Conservation (phyloP, 2,797 vertebrate genomes). For the Phrynocephalus forsythii region DNA sequence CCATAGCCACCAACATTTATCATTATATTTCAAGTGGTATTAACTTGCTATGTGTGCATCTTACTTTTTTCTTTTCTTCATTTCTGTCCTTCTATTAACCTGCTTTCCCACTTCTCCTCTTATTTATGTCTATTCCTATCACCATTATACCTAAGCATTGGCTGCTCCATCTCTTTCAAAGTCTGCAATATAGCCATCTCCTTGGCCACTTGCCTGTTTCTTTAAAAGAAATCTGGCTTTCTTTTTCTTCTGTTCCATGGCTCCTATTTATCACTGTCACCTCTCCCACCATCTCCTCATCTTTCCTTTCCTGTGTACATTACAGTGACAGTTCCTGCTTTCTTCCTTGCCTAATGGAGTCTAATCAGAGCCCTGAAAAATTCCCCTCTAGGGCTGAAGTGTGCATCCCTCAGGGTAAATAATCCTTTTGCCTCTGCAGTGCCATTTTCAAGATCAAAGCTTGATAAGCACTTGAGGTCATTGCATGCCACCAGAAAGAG, state of each 20-base stretch:
- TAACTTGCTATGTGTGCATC: neutral
- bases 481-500: constrained; percentile 11
- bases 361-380: neutral
- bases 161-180: constrained; percentile 19
- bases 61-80: neutral
- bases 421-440: neutral
- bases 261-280: constrained; percentile 30
- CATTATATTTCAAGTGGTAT: constrained; percentile 27
- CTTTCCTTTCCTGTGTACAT: constrained; percentile 7
- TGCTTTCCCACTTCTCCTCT: neutral
- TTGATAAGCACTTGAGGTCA: constrained; percentile 20
- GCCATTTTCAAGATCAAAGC: constrained; percentile 15
- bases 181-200: constrained; percentile 18
- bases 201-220: neutral
- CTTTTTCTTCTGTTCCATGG: constrained; percentile 12
- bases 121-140: constrained; percentile 25
- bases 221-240: constrained; percentile 14
- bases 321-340: constrained; percentile 4
- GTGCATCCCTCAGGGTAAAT: neutral
- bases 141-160: constrained; percentile 18
- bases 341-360: constrained; percentile 16
- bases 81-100: constrained; percentile 1
- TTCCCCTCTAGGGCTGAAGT: neutral
- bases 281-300: neutral
- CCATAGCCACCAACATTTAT: neutral